Conservation (phyloP, 2,797 vertebrate species). For the Neoniphon sammara region DNA sequence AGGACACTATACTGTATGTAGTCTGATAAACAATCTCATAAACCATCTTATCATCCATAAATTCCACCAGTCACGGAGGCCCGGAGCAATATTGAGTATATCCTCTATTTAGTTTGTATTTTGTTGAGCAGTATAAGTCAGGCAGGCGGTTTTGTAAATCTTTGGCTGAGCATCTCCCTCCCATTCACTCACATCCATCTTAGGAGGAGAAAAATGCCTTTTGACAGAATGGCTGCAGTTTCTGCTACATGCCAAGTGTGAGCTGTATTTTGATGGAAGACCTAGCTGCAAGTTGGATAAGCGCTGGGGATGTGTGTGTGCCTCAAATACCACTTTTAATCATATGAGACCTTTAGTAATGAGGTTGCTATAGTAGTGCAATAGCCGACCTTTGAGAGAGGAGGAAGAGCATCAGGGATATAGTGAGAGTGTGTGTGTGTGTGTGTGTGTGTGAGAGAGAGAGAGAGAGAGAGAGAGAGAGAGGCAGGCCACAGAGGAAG, state of each 20-base stretch:
- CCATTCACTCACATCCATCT: not conserved
- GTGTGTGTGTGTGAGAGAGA: not conserved
- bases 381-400: not conserved
- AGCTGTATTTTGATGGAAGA: not conserved
- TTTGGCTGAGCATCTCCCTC: not conserved
- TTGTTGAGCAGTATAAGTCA: too few relatives aligned
- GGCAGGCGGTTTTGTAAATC: not conserved
- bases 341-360: not conserved
- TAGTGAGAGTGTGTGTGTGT: not conserved
- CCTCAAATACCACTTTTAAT: not conserved
- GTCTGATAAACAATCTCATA: constrained; percentile 15
- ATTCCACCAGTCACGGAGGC: constrained; percentile 18
- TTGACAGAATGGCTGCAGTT: not conserved
- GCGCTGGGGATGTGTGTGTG: not conserved
- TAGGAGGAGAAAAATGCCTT: not conserved
- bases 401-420: not conserved
- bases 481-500: not conserved
- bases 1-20: not conserved
- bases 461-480: not conserved
- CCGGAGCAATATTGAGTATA: constrained; percentile 4
- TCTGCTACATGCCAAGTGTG: not conserved
- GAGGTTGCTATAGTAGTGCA: not conserved
- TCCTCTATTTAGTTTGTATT: too few relatives aligned
- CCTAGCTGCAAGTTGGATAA: not conserved
- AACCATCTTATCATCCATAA: constrained; percentile 23